Percentiles rank a stretch among this genome's conserved stretches.
Conservation (phyloP, 1,140 invertebrate species). For the Musca domestica region DNA sequence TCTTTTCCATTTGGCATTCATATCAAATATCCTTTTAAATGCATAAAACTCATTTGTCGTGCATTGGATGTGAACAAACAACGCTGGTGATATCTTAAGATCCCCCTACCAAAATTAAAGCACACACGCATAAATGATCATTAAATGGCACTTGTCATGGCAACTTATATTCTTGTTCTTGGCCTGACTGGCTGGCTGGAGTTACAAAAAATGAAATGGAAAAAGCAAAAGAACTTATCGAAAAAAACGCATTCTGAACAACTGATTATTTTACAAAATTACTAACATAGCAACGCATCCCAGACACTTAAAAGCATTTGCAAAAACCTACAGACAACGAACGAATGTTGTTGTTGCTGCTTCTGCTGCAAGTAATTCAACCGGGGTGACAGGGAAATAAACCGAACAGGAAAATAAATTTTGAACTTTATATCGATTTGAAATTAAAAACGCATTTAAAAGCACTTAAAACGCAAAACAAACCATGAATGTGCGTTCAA, state of each 20-base stretch:
- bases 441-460: constrained; percentile 33
- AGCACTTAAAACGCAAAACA: constrained; percentile 14
- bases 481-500: background rate
- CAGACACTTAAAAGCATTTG: no score
- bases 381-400: constrained; percentile 18
- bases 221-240: no score
- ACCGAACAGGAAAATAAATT: constrained; percentile 33
- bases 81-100: no score
- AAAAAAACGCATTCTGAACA: no score
- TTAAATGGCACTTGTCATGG: constrained; percentile 13
- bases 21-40: constrained; percentile 26
- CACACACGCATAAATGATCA: constrained; percentile 1
- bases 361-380: constrained; percentile 10
- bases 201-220: no score
- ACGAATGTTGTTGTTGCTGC: background rate
- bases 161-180: background rate
- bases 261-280: no score
- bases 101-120: background rate
- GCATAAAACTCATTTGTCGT: constrained; percentile 10
- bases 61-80: background rate
- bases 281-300: no score
- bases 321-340: constrained; percentile 22
- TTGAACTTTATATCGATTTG: constrained; percentile 37
- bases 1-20: constrained; percentile 9
- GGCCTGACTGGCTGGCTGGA: no score